Evolutionary conservation across 2,888 invertebrate genomes (phyloP), one percentile per base, ranked within the genome.

Genomic region (Boloria euphrosyne): DNA sequence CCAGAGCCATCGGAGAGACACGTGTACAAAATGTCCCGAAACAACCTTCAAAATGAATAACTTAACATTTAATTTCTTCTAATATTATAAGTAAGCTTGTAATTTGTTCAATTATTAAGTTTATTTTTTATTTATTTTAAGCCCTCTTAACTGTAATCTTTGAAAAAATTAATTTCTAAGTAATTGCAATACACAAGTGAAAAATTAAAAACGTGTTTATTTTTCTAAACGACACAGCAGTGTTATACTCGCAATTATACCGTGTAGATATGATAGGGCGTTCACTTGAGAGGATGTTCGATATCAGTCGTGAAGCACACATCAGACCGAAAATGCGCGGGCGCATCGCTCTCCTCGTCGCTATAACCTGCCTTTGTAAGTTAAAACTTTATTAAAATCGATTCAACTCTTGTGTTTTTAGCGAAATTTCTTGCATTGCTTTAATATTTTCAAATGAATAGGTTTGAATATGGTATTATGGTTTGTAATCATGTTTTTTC

Each of bases 261-360:
- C 10, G 46, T 3, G 49, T 49, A 59, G 58, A 47, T 49, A 59
- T 13, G 5, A 27, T 18, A 5, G 89, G 85, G 75, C 88, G 75
- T 89, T 89, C 86, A 87, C 87, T 75, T 65, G 71, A 74, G 77
- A 84, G 85, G 87, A 85, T 84, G 82, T 75, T 70, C 61, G 70
- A 78, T 82, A 73, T 70, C 71, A 72, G 75, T 75, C 70, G 69
- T 55, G 61, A 61, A 68, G 65, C 67, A 62, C 57, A 52, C 71
- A 61, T 51, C 62, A 60, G 61, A 74, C 64, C 71, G 64, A 74
- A 67, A 69, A 78, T 77, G 77, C 76, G 75, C 62, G 64, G 67
- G 61, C 60, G 63, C 66, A 65, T 70, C 65, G 69, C 81, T 10
- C 44, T 85, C 16, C 62, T 78, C 57, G 62, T 74, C 49, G 59